phyloP scores from a whole-genome alignment of 2,888 invertebrate species.

The Melieria crassipennis region DNA sequence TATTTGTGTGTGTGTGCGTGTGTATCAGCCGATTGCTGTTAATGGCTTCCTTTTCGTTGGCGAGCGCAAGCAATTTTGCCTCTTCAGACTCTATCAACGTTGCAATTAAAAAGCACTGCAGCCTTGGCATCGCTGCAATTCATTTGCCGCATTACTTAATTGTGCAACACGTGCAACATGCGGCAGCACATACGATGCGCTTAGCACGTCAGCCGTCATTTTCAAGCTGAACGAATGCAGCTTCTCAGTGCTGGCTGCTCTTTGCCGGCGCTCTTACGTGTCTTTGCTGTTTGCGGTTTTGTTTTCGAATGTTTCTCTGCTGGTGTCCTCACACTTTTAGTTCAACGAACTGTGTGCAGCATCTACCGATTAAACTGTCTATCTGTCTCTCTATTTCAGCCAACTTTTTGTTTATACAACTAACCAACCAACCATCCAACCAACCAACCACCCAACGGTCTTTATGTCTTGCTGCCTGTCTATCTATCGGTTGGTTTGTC shows the following conservation, averaged over 20 bases:
- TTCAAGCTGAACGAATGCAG: too few relatives aligned
- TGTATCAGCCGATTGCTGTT: neutral
- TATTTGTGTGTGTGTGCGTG: neutral
- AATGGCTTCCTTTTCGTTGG: constrained; percentile 3
- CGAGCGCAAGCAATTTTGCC: too few relatives aligned
- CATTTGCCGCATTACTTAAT: too few relatives aligned
- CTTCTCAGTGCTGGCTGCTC: too few relatives aligned
- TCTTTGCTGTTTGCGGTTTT: neutral
- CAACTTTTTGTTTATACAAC: neutral
- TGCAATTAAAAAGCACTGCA: too few relatives aligned
- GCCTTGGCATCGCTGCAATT: too few relatives aligned
- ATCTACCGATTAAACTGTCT: neutral
- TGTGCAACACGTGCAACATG: too few relatives aligned
- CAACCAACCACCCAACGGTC: constrained; percentile 1
- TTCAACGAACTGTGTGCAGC: constrained; percentile 9
- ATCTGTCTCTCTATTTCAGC: too few relatives aligned
- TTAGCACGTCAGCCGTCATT: too few relatives aligned
- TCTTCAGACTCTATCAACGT: too few relatives aligned
- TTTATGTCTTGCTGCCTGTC: constrained; percentile 9
- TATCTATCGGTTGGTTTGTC: constrained; percentile 20
- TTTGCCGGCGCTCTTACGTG: too few relatives aligned
- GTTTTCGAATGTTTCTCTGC: neutral
- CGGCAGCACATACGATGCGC: too few relatives aligned
- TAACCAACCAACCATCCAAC: constrained; percentile 4
- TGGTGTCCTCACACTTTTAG: neutral